Base-by-base conservation (phyloP, 2,113 vertebrate species). In the Hassar affinis region DNA sequence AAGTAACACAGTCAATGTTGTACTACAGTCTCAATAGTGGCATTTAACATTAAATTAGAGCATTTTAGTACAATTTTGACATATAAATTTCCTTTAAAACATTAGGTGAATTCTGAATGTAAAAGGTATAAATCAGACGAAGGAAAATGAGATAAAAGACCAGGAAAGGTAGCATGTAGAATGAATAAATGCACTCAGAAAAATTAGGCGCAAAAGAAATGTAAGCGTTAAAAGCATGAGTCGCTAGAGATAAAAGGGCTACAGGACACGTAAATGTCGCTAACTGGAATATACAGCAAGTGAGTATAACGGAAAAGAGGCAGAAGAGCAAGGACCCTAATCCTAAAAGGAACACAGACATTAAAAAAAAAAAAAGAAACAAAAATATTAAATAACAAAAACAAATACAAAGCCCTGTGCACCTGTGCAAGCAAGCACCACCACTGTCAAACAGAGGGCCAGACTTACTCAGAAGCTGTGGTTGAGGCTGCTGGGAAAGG, bases 381-480 rank as follows among this genome's bases (percentile, higher is more conserved):
- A 68, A 22, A 79, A 87, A 47, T 57, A 59, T 27, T 62, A 71
- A 80, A 57, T 9, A n/a, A 71, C 56, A 80, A 56, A 57, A 78
- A 85, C 30, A 61, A 49, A 87, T 71, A 87, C 38, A 84, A 47
- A 85, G 62, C 72, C 79, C 49, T 81, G 20, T 81, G 92, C 89
- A 90, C 86, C 90, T 90, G 88, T 90, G 85, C 86, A 89, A 90
- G 91, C 90, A 90, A 92, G 93, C 89, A 86, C 92, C 81, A 86
- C 84, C 94, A 95, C 94, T 96, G 95, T 90, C 91, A 92, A 87
- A 91, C 89, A 95, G 95, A 95, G 94, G 93, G 96, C 96, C 96
- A 96, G 95, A 99, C 98, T 99, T 99, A 99, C 98, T 99, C 95
- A 95, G 97, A 98, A 98, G 97, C 96, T 96, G 96, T 92, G 94